Conservation (phyloP, 1,140 invertebrate genomes). For the Notospermus geniculatus region DNA sequence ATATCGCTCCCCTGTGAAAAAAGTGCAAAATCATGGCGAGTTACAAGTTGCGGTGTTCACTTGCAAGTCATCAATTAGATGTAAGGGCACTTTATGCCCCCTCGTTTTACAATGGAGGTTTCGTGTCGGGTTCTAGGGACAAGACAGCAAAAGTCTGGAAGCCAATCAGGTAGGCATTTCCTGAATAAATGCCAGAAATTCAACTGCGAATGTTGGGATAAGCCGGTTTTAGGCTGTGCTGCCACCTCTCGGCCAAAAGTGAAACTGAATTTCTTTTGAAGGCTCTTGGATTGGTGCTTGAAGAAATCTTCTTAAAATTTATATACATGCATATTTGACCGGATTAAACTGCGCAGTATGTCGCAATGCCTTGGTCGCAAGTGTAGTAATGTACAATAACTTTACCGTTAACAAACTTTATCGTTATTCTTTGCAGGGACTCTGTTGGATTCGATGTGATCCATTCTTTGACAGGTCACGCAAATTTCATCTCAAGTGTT, state of each 20-base stretch:
- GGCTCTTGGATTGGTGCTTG: too few relatives aligned
- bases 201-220: not conserved
- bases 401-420: too few relatives aligned
- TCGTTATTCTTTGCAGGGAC: slow-evolving; percentile 56
- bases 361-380: too few relatives aligned
- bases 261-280: not conserved
- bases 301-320: too few relatives aligned
- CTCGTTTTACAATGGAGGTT: slow-evolving; percentile 62
- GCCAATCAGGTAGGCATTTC: slow-evolving; percentile 67
- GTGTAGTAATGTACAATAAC: too few relatives aligned
- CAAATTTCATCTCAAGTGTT: slow-evolving; percentile 80
- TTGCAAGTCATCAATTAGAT: slow-evolving; percentile 79
- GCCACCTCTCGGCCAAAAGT: not conserved
- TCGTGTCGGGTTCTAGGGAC: slow-evolving; percentile 84
- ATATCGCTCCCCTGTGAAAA: too few relatives aligned
- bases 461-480: slow-evolving; percentile 66
- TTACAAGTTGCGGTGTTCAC: slow-evolving; percentile 74
- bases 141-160: slow-evolving; percentile 81
- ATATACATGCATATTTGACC: too few relatives aligned
- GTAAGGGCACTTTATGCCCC: slow-evolving; percentile 72
- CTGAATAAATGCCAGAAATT: not conserved
- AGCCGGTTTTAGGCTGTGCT: not conserved
- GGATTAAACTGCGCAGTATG: too few relatives aligned
- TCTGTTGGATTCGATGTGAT: slow-evolving; percentile 66
- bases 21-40: slow-evolving; percentile 37